Evolutionary conservation across 2,888 invertebrate species (phyloP).

Genomic region (Xanthia icteritia): DNA sequence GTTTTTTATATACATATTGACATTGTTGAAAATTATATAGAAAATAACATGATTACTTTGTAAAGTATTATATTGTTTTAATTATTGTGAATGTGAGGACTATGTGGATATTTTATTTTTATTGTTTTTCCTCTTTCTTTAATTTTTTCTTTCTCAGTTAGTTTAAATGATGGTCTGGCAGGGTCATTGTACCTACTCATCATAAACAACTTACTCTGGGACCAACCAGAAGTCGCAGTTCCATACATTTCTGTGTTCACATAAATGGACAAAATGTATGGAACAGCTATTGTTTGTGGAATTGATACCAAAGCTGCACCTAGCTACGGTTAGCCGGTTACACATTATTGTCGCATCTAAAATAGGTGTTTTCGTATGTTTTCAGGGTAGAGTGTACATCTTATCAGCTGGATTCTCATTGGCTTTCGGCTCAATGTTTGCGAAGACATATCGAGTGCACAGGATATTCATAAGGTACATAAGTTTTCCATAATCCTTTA

Average conservation of each 20-base stretch:
- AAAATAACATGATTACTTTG: too few relatives aligned
- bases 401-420: conserved; percentile 97
- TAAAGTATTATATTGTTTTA: too few relatives aligned
- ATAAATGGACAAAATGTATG: neutral
- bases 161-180: too few relatives aligned
- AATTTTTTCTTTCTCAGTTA: too few relatives aligned
- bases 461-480: conserved; percentile 94
- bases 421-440: conserved; percentile 98
- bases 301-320: neutral
- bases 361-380: conserved; percentile 37
- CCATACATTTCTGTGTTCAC: neutral
- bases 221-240: neutral
- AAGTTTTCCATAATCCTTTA: conserved; percentile 18
- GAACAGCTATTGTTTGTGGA: neutral
- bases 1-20: too few relatives aligned
- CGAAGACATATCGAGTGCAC: conserved; percentile 97
- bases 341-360: neutral
- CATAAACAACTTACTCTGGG: neutral
- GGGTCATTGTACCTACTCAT: neutral
- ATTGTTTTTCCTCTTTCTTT: too few relatives aligned
- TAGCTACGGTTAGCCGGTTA: neutral
- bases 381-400: conserved; percentile 96
- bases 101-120: too few relatives aligned
- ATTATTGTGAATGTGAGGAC: too few relatives aligned
- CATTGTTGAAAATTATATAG: too few relatives aligned